Percentiles rank a stretch among this genome's conserved stretches.
Evolutionary conservation across 2,797 vertebrate species (phyloP).

Genomic region (Chaetodon trifasciatus): DNA sequence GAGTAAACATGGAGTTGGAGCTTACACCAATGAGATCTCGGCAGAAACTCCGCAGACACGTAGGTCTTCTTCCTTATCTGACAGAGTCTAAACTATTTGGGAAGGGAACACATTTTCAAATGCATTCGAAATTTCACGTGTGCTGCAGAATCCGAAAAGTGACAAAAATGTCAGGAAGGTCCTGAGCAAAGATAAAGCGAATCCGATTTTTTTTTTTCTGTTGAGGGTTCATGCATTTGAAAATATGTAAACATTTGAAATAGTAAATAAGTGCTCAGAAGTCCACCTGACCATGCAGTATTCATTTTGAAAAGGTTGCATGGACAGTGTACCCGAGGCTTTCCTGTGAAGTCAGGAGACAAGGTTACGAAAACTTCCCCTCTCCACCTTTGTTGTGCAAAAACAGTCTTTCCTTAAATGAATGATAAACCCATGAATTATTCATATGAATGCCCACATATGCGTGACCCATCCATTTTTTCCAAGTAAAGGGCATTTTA

Average conservation of each 20-base stretch:
- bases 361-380: conserved; percentile 71
- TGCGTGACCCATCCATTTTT: conserved; percentile 33
- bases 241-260: conserved; percentile 59
- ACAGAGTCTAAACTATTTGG: conserved; percentile 53
- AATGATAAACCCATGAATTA: conserved; percentile 70
- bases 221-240: conserved; percentile 77
- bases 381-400: conserved; percentile 65
- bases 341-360: conserved; percentile 81
- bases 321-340: conserved; percentile 69
- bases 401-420: conserved; percentile 49
- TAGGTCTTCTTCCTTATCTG: conserved; percentile 93
- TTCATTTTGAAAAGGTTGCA: conserved; percentile 73
- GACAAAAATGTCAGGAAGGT: conserved; percentile 53
- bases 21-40: conserved; percentile 96
- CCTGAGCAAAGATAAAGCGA: conserved; percentile 48
- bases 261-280: conserved; percentile 47
- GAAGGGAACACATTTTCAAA: conserved; percentile 78
- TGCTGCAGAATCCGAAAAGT: conserved; percentile 37
- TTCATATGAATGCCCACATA: conserved; percentile 62
- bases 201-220: conserved; percentile 24
- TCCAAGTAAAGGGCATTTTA: conserved; percentile 58
- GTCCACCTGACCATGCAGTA: conserved; percentile 67
- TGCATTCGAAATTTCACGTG: conserved; percentile 61
- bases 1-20: conserved; percentile 95
- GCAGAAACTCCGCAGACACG: conserved; percentile 99